Conservation (phyloP, 2,888 invertebrate species). For the Tetragonisca angustula region DNA sequence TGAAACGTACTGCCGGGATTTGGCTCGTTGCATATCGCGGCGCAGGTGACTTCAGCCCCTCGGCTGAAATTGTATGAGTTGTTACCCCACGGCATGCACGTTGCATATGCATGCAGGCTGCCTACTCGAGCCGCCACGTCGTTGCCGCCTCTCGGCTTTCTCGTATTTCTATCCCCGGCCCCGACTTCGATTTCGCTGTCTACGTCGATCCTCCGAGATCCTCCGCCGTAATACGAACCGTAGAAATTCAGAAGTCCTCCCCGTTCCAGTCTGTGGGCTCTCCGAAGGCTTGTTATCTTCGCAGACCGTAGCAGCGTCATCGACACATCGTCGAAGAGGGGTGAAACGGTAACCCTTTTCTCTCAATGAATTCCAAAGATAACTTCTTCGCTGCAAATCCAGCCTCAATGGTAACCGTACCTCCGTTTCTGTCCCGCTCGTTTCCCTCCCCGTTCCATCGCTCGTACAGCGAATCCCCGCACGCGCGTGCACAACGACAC, state of each 20-base stretch:
- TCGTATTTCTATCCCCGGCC: background rate
- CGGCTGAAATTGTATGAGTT: conserved; percentile 76
- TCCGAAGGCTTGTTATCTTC: conserved; percentile 38
- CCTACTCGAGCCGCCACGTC: too few species aligned
- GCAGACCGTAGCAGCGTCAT: conserved; percentile 57
- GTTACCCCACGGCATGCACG: conserved; percentile 80
- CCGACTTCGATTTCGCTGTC: background rate
- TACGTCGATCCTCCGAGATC: conserved; percentile 33
- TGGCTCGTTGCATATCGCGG: conserved; percentile 77
- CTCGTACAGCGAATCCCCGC: background rate
- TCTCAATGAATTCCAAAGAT: conserved; percentile 80
- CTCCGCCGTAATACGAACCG: conserved; percentile 3
- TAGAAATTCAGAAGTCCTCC: conserved; percentile 31
- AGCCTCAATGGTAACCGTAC: conserved; percentile 36
- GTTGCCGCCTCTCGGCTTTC: background rate
- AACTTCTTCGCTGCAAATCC: conserved; percentile 72
- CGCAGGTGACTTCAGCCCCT: conserved; percentile 69
- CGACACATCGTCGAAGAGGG: conserved; percentile 56
- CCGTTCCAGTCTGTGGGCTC: conserved; percentile 17
- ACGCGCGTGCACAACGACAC: conserved; percentile 17
- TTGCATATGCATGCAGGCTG: conserved; percentile 80
- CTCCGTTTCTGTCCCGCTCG: too few species aligned
- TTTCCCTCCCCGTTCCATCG: background rate
- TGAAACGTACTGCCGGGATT: conserved; percentile 58
- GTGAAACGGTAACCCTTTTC: conserved; percentile 47